Percentiles rank a stretch among this genome's conserved stretches.
These are phyloP conservation scores for Ophioderma brevispina DNA, from an alignment of 35 echinoderm and acorn worm genomes.

Conservation along the genomic window DNA sequence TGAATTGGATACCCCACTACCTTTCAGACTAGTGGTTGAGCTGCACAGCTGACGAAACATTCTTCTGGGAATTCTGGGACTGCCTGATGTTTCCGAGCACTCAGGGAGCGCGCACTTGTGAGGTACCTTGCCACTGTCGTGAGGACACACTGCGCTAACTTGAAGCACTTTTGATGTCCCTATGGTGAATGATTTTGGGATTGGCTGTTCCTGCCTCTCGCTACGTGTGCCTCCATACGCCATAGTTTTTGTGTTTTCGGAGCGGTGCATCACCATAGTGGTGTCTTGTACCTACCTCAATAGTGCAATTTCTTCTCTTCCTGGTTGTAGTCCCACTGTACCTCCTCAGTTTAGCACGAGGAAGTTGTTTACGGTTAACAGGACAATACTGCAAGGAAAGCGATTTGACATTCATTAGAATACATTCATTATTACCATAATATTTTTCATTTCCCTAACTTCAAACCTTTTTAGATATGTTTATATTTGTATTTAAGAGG, in stretches of 20 bases:
- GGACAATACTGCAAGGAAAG: conserved; percentile 53
- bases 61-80: conserved; percentile 64
- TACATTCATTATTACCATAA: too few relatives aligned
- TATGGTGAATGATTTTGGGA: conserved; percentile 81
- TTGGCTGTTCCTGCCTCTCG: conserved; percentile 80
- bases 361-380: conserved; percentile 93
- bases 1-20: conserved; percentile 73
- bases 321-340: conserved; percentile 86
- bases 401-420: too few relatives aligned
- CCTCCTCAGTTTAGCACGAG: conserved; percentile 87
- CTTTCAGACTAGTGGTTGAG: conserved; percentile 81
- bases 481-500: too few relatives aligned
- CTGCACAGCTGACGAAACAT: conserved; percentile 52
- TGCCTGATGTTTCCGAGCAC: conserved; percentile 53
- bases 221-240: conserved; percentile 80
- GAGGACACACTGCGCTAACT: not conserved
- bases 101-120: conserved; percentile 77
- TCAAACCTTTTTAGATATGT: too few relatives aligned
- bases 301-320: conserved; percentile 91
- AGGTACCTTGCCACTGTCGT: conserved; percentile 34
- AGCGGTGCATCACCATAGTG: conserved; percentile 84
- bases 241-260: conserved; percentile 82
- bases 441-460: too few relatives aligned
- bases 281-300: conserved; percentile 85
- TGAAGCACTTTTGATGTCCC: not conserved